Evolutionary conservation across 2,888 invertebrate genomes (phyloP).

Genomic region (Kuschelorhynchus macadamiae): DNA sequence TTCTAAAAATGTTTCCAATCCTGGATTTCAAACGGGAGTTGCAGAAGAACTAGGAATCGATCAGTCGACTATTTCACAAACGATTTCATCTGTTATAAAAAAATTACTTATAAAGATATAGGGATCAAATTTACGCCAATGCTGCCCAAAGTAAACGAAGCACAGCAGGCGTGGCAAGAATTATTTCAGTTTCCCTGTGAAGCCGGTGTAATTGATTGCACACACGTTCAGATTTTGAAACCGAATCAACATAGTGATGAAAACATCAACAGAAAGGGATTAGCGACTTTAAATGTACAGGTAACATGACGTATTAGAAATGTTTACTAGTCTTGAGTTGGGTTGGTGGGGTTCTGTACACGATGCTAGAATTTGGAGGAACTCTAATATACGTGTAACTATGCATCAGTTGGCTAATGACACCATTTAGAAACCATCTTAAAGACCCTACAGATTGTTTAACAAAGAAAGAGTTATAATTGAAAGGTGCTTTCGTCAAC

Average conservation of each 20-base stretch:
- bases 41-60: constrained; percentile 15
- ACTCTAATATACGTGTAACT: constrained; percentile 14
- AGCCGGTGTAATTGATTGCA: background rate
- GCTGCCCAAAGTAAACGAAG: background rate
- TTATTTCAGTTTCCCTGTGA: background rate
- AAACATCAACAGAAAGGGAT: constrained; percentile 1
- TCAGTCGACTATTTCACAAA: constrained; percentile 8
- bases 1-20: constrained; percentile 4
- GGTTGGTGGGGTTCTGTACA: constrained; percentile 19
- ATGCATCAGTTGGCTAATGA: background rate
- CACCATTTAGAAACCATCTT: background rate
- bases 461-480: constrained; percentile 3
- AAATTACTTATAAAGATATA: background rate
- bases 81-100: constrained; percentile 16
- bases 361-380: constrained; percentile 23
- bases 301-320: background rate
- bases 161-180: background rate
- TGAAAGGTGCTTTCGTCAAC: constrained; percentile 1
- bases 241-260: background rate
- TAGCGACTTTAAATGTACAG: background rate
- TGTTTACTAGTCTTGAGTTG: background rate
- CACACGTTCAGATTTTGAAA: constrained; percentile 4
- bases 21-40: constrained; percentile 15
- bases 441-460: constrained; percentile 1
- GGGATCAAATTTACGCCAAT: background rate